These are phyloP conservation scores for Zoanthus sansibaricus DNA, from an alignment of 92 coral and sea anemone genomes.

Conservation along the genomic window DNA sequence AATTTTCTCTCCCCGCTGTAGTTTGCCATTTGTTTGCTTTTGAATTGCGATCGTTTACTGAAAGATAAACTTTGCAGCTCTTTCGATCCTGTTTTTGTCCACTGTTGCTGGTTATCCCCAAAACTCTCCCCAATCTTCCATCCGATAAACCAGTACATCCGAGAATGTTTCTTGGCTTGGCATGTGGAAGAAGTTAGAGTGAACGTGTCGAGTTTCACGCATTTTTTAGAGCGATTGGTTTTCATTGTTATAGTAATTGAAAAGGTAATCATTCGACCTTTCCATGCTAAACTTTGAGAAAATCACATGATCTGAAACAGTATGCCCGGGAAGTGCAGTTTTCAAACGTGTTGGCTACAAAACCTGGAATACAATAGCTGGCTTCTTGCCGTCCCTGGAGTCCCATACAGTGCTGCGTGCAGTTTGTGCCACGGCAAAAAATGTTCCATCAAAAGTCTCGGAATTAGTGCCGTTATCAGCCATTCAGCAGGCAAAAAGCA, in stretches of 20 bases:
- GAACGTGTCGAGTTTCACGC: slow-evolving; percentile 39
- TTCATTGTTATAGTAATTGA: slow-evolving; percentile 26
- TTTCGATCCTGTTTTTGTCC: neutral
- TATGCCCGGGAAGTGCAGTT: slow-evolving; percentile 41
- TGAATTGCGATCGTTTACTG: neutral
- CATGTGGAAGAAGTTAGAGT: slow-evolving; percentile 36
- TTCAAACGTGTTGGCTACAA: slow-evolving; percentile 19
- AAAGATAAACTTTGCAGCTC: slow-evolving; percentile 1
- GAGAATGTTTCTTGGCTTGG: slow-evolving; percentile 32
- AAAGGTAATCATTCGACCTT: slow-evolving; percentile 32
- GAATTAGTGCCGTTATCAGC: slow-evolving; percentile 32
- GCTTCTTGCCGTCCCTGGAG: slow-evolving; percentile 15
- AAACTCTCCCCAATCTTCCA: neutral
- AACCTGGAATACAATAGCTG: slow-evolving; percentile 17
- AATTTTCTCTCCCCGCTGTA: neutral
- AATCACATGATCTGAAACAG: neutral
- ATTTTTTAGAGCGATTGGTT: slow-evolving; percentile 20
- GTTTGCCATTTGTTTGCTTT: neutral
- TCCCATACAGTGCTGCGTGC: slow-evolving; percentile 26
- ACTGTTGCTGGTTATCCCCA: neutral
- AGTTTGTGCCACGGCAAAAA: slow-evolving; percentile 43
- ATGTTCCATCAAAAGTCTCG: slow-evolving; percentile 9
- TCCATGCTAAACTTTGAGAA: slow-evolving; percentile 39
- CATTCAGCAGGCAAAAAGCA: slow-evolving; percentile 35
- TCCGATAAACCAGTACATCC: slow-evolving; percentile 3